Evolutionary conservation across 2,113 vertebrate species (phyloP).

Genomic region (Notothenia rossii): DNA sequence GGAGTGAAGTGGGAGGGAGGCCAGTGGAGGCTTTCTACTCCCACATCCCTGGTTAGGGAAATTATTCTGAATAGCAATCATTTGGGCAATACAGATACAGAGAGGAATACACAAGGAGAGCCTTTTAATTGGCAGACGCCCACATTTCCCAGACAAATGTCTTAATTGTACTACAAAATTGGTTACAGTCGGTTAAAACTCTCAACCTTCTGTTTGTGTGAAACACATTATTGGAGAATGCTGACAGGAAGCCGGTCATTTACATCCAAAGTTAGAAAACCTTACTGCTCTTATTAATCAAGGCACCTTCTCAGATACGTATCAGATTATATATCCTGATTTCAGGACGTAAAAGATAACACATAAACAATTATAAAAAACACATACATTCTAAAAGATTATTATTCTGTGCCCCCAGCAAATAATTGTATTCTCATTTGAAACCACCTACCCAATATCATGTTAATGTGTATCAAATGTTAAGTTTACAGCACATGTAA

Average conservation of each 20-base stretch:
- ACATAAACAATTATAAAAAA: too few relatives aligned
- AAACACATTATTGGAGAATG: background rate
- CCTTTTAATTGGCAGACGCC: constrained; percentile 47
- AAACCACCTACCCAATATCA: too few relatives aligned
- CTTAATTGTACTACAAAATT: constrained; percentile 2
- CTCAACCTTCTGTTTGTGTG: constrained; percentile 10
- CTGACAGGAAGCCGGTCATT: background rate
- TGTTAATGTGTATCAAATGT: too few relatives aligned
- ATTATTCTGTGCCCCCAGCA: too few relatives aligned
- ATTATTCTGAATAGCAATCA: constrained; percentile 74
- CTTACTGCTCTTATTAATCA: background rate
- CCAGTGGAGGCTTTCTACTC: constrained; percentile 58
- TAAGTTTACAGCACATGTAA: too few relatives aligned
- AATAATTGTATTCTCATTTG: too few relatives aligned
- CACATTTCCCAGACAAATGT: constrained; percentile 32
- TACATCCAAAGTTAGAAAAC: background rate
- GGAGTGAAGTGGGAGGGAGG: constrained; percentile 44
- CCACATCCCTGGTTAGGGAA: constrained; percentile 66
- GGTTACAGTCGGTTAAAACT: constrained; percentile 19
- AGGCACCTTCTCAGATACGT: background rate
- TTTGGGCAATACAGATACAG: constrained; percentile 29
- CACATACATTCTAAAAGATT: too few relatives aligned
- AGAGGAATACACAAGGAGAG: constrained; percentile 1
- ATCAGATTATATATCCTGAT: constrained; percentile 6
- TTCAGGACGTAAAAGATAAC: too few relatives aligned